Percentiles rank a stretch among this genome's conserved stretches.
phyloP scores from a whole-genome alignment of 2,113 vertebrate genomes.

The Taxidea taxus region DNA sequence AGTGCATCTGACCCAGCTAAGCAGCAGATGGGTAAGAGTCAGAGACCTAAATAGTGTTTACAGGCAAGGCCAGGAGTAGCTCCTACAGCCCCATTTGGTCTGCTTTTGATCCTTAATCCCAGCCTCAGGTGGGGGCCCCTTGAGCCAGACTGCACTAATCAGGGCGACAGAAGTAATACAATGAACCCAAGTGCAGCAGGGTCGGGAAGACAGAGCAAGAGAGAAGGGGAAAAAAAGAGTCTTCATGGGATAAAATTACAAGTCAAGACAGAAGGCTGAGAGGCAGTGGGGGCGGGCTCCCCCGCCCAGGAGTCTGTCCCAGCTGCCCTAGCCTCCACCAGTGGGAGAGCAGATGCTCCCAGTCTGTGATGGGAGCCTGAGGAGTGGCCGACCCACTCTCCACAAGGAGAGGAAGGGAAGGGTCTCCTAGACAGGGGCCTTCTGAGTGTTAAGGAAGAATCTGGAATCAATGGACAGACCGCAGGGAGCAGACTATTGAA shows the following conservation, averaged over 20 bases:
- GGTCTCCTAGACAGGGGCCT: neutral
- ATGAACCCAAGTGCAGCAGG: neutral
- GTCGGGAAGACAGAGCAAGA: neutral
- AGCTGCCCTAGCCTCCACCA: neutral
- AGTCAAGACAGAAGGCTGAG: slow-evolving; percentile 51
- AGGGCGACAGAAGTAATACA: neutral
- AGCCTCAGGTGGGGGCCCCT: neutral
- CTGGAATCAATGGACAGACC: neutral
- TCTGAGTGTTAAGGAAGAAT: neutral
- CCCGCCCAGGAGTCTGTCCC: slow-evolving; percentile 34
- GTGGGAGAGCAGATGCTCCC: slow-evolving; percentile 16
- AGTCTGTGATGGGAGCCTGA: slow-evolving; percentile 22
- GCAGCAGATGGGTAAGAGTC: neutral
- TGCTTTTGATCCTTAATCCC: slow-evolving; percentile 29
- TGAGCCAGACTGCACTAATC: neutral
- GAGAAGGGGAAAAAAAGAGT: neutral
- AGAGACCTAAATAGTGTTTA: neutral
- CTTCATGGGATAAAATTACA: slow-evolving; percentile 58
- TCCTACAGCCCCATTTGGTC: neutral
- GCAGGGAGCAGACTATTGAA: neutral
- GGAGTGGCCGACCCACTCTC: neutral
- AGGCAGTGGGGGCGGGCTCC: neutral
- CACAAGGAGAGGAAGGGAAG: neutral
- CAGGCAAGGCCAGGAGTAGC: rapidly evolving
- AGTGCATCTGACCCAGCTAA: rapidly evolving